These are phyloP conservation scores for Neodiprion lecontei DNA, from an alignment of 1,140 invertebrate species.

Conservation along the genomic window DNA sequence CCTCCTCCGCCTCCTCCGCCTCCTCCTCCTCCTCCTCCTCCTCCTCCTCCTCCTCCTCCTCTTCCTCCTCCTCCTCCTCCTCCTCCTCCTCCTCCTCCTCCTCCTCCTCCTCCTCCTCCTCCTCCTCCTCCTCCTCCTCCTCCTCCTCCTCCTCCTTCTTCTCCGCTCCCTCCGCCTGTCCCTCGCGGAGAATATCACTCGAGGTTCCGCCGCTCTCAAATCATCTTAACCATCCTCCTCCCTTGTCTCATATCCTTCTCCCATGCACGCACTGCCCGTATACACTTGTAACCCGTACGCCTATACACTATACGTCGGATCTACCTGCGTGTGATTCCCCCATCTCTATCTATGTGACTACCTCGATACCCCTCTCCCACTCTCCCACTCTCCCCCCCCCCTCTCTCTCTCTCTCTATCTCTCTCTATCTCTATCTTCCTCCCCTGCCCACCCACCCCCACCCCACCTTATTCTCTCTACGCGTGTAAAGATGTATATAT, in stretches of 20 bases:
- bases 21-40: slow-evolving; percentile 7
- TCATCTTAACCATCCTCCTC: background rate
- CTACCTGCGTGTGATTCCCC: too few species aligned
- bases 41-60: slow-evolving; percentile 11
- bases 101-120: background rate
- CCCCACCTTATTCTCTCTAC: background rate
- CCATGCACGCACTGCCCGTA: too few species aligned
- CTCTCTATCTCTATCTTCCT: background rate
- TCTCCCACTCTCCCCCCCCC: too few species aligned
- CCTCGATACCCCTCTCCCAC: too few species aligned
- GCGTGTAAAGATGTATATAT: too few species aligned
- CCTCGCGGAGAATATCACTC: background rate
- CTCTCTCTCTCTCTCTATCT: too few species aligned
- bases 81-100: too few species aligned
- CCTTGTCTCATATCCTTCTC: too few species aligned
- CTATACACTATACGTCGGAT: too few species aligned
- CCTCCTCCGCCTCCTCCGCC: background rate
- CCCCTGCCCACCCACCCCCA: background rate
- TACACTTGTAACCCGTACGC: too few species aligned
- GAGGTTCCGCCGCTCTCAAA: background rate
- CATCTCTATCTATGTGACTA: too few species aligned
- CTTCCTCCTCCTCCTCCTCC: background rate
- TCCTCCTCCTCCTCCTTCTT: background rate
- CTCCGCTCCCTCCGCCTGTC: background rate
- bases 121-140: background rate